phyloP scores from a whole-genome alignment of 2,797 vertebrate genomes.

The Poecile montanus region DNA sequence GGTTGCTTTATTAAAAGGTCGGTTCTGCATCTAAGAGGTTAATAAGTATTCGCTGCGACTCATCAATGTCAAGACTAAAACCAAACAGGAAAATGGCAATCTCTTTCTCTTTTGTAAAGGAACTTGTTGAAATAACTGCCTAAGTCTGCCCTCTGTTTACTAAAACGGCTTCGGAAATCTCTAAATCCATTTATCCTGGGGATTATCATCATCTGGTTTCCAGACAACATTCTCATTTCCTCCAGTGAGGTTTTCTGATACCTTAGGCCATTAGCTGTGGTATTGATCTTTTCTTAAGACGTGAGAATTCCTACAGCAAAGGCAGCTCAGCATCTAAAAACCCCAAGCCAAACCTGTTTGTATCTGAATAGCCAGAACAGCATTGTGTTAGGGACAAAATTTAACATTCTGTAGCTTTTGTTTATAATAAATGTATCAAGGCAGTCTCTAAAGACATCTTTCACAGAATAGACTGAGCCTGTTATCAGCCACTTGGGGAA shows the following conservation, averaged over 20 bases:
- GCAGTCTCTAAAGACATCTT: neutral
- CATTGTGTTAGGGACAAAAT: slow-evolving; percentile 32
- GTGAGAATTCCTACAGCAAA: slow-evolving; percentile 61
- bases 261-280: slow-evolving; percentile 70
- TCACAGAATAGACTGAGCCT: neutral
- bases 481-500: slow-evolving; percentile 34
- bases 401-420: slow-evolving; percentile 39
- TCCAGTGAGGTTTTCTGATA: slow-evolving; percentile 66
- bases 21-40: slow-evolving; percentile 34
- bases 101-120: slow-evolving; percentile 58
- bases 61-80: slow-evolving; percentile 55
- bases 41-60: slow-evolving; percentile 44
- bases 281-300: slow-evolving; percentile 74
- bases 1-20: slow-evolving; percentile 12
- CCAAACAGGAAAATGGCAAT: slow-evolving; percentile 67
- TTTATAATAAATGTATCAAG: slow-evolving; percentile 29
- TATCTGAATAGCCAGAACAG: slow-evolving; percentile 56
- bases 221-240: slow-evolving; percentile 75
- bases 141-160: slow-evolving; percentile 69
- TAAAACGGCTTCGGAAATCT: slow-evolving; percentile 66
- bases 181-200: slow-evolving; percentile 73
- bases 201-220: slow-evolving; percentile 73
- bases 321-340: slow-evolving; percentile 27
- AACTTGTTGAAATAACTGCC: slow-evolving; percentile 69
- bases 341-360: slow-evolving; percentile 34